A percentile compares a stretch with the other conserved stretches of the same genome.
phyloP scores from a whole-genome alignment of 2,113 vertebrate genomes.

The Hippopotamus amphibius region DNA sequence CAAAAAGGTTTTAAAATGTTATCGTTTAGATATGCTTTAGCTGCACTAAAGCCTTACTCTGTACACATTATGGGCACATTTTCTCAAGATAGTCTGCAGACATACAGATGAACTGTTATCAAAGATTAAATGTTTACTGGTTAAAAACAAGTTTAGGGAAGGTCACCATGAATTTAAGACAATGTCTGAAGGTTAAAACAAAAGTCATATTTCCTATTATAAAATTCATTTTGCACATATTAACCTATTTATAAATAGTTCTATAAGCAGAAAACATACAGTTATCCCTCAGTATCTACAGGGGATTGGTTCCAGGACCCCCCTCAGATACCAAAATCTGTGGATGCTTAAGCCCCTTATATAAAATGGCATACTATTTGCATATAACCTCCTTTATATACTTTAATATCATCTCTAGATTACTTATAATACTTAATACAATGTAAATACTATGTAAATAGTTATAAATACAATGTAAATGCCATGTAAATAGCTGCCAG shows the following conservation, averaged over 20 bases:
- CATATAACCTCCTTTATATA: neutral
- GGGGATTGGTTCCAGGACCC: neutral
- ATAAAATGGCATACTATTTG: neutral
- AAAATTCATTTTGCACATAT: neutral
- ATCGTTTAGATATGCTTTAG: neutral
- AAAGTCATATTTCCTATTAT: neutral
- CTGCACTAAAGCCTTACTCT: neutral
- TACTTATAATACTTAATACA: neutral
- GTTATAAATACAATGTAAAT: neutral
- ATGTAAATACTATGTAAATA: neutral
- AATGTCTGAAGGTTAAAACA: conserved; percentile 40
- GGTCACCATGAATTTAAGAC: conserved; percentile 1
- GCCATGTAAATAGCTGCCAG: neutral
- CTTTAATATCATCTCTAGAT: neutral
- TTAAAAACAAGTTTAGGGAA: conserved; percentile 27
- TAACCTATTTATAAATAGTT: conserved; percentile 32
- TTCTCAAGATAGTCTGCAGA: conserved; percentile 8
- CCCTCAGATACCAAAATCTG: neutral
- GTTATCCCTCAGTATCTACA: neutral
- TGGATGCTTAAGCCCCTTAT: neutral
- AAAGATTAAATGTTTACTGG: conserved; percentile 47
- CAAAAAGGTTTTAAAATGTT: neutral
- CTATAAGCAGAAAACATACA: neutral
- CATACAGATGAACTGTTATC: neutral
- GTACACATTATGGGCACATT: neutral